Evolutionary conservation across 2,888 invertebrate species (phyloP).

Genomic region (Pilophorus perplexus): DNA sequence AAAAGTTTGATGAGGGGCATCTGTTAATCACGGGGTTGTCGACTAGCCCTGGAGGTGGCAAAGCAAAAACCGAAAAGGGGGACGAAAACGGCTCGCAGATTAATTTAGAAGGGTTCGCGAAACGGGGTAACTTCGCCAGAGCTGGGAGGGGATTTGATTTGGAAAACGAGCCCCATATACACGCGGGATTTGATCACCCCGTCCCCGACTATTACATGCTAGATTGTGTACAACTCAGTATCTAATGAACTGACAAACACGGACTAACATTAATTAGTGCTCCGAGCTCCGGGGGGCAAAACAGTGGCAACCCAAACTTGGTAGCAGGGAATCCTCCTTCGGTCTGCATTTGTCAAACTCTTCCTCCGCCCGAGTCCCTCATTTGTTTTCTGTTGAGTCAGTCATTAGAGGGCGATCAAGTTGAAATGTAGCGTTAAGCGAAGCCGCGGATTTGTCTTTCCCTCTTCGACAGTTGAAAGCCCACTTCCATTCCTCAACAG

Average conservation of each 20-base stretch:
- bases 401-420: conserved; percentile 24
- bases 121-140: not conserved
- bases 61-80: not conserved
- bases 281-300: conserved; percentile 10
- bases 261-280: conserved; percentile 41
- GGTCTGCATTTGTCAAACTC: conserved; percentile 28
- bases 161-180: conserved; percentile 14
- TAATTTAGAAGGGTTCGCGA: conserved; percentile 32
- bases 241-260: conserved; percentile 44
- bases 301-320: not conserved
- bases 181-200: not conserved
- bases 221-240: conserved; percentile 40
- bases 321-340: not conserved
- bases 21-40: conserved; percentile 8
- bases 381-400: conserved; percentile 25
- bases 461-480: conserved; percentile 9
- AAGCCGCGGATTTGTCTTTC: conserved; percentile 32
- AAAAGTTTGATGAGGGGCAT: too few species aligned
- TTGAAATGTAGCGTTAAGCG: conserved; percentile 29
- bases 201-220: conserved; percentile 40
- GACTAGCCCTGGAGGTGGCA: not conserved
- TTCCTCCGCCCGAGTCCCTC: conserved; percentile 2
- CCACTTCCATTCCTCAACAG: conserved; percentile 23
- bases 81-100: conserved; percentile 24
- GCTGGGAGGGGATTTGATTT: not conserved